A percentile compares a stretch with the other conserved stretches of the same genome.
phyloP scores from a whole-genome alignment of 1,140 invertebrate species.

The Lucilia sericata region DNA sequence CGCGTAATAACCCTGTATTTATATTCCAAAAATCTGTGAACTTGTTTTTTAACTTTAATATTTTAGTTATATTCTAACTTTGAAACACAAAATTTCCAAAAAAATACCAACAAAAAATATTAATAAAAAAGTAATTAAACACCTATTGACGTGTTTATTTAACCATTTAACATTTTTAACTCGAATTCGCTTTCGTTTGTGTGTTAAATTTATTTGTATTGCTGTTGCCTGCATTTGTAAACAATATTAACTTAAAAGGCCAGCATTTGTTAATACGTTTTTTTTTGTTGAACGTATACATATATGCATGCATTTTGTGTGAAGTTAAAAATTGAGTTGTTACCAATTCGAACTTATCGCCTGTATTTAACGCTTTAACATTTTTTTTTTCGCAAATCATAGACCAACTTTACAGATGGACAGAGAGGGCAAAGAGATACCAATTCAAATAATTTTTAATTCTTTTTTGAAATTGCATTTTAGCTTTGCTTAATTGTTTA shows the following conservation, averaged over 20 bases:
- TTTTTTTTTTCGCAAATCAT: neutral
- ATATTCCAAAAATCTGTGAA: no score
- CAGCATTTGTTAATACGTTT: neutral
- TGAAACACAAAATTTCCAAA: no score
- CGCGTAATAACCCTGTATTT: no score
- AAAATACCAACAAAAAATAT: neutral
- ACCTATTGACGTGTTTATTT: constrained; percentile 24
- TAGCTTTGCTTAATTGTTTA: neutral
- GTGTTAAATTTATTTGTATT: neutral
- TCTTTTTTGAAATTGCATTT: no score
- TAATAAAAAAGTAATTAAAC: constrained; percentile 5
- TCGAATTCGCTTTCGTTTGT: neutral
- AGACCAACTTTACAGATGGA: no score
- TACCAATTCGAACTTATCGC: neutral
- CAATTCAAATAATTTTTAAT: neutral
- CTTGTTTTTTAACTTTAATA: no score
- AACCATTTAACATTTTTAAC: constrained; percentile 27
- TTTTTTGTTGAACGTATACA: neutral
- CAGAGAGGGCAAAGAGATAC: neutral
- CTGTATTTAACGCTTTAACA: neutral
- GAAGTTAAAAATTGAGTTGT: neutral
- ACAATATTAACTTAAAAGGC: neutral
- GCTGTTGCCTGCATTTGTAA: neutral
- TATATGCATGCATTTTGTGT: no score
- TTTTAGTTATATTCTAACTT: no score